Conservation (phyloP, 2,113 vertebrate genomes). For the Oostethus manadensis region DNA sequence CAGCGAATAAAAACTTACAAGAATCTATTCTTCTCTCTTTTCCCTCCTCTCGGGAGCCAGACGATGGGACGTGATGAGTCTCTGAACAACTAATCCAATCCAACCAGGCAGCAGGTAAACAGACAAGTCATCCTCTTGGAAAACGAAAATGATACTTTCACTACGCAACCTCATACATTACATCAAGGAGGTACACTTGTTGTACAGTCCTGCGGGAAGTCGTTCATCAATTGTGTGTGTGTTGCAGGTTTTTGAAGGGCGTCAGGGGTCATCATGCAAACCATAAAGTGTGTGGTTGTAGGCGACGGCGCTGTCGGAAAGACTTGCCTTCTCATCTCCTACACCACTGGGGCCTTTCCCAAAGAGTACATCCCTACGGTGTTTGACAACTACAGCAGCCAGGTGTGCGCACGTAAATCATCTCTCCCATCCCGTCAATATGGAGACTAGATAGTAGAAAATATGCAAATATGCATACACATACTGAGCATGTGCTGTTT, state of each 20-base stretch:
- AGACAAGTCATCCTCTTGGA: too few species aligned
- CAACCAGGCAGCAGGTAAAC: background rate
- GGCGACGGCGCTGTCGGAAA: slow-evolving; percentile 92
- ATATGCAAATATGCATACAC: too few species aligned
- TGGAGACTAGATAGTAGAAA: too few species aligned
- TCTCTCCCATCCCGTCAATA: too few species aligned
- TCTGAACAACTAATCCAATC: slow-evolving; percentile 38
- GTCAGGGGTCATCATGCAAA: slow-evolving; percentile 84
- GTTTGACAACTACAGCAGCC: slow-evolving; percentile 93
- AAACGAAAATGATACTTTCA: too few species aligned
- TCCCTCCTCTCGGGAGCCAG: slow-evolving; percentile 10
- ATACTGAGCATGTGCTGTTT: too few species aligned
- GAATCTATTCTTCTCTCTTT: background rate
- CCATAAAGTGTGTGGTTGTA: slow-evolving; percentile 92
- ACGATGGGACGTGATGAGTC: slow-evolving; percentile 40
- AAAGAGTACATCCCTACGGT: slow-evolving; percentile 93
- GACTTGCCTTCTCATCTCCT: slow-evolving; percentile 92
- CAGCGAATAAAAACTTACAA: slow-evolving; percentile 28
- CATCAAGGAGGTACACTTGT: slow-evolving; percentile 13
- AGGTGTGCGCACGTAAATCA: slow-evolving; percentile 73
- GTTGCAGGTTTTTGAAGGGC: slow-evolving; percentile 54
- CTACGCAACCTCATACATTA: too few species aligned
- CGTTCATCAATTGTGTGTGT: slow-evolving; percentile 46
- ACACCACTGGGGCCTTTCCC: slow-evolving; percentile 90
- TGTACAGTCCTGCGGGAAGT: slow-evolving; percentile 3